Evolutionary conservation across 1,140 invertebrate genomes (phyloP).

Genomic region (Papilio glaucus): DNA sequence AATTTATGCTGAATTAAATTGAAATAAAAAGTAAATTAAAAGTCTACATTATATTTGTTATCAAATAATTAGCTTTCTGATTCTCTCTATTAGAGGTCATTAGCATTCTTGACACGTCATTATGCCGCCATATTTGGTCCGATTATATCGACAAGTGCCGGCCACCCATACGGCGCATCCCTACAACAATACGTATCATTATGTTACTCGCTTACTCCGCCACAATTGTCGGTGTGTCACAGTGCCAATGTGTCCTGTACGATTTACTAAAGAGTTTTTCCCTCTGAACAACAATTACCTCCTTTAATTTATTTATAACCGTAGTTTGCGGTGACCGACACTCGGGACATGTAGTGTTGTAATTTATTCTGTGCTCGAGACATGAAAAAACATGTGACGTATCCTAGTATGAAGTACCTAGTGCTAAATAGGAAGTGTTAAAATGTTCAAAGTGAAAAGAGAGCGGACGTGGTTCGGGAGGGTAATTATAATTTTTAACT

Average conservation of each 20-base stretch:
- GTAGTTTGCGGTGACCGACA: conserved; percentile 31
- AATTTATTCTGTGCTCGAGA: neutral
- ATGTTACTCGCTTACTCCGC: conserved; percentile 47
- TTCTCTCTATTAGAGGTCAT: conserved; percentile 4
- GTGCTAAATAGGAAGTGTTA: conserved; percentile 15
- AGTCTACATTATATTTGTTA: neutral
- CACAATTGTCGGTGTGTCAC: conserved; percentile 55
- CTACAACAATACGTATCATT: conserved; percentile 52
- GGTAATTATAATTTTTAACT: conserved; percentile 43
- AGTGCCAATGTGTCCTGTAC: conserved; percentile 46
- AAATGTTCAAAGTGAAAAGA: conserved; percentile 56
- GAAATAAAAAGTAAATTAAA: too few species aligned
- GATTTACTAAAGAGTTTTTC: conserved; percentile 45
- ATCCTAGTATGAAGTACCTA: neutral
- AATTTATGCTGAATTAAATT: too few species aligned
- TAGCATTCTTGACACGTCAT: neutral
- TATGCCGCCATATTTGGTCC: conserved; percentile 6
- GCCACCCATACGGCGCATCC: conserved; percentile 43
- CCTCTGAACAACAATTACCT: conserved; percentile 30
- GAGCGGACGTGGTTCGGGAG: conserved; percentile 58
- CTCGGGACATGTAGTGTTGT: conserved; percentile 40
- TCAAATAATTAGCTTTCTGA: neutral
- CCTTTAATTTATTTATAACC: conserved; percentile 41
- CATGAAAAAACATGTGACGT: neutral
- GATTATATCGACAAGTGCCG: conserved; percentile 30